Base-by-base conservation (phyloP, 2,113 vertebrate genomes). In the Eonycteris spelaea region DNA sequence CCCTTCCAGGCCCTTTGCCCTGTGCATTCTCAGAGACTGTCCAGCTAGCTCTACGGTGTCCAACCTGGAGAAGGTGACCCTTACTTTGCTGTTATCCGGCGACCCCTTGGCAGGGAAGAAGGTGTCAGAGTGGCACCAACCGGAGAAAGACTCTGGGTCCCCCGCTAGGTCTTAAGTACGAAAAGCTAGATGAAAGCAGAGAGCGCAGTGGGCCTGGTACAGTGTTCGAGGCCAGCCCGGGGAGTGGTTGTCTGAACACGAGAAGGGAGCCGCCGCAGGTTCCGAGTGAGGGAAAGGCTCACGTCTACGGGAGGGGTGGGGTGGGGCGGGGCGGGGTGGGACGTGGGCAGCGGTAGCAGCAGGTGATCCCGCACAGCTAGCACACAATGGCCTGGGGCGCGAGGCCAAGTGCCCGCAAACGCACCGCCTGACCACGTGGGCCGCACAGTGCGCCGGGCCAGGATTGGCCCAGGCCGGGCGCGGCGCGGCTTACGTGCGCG, bases 331-430 rank as follows among this genome's bases (percentile, higher is more conserved):
- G 63, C 67, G 9, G 38, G 90, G 61, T 48, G 24, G 75, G 90
- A 90, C 65, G n/a, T 14, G 26, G 83, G 3, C 80, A 2, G 35
- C 22, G 57, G 57, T n/a, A 0, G n/a, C 61, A 0, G 61, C 33
- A 28, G 53, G 11, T 38, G 77, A 33, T 70, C 22, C 77, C 33
- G 4, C 8, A 0, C n/a, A 6, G 86, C 67, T 24, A 97, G 97
- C 97, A 95, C 94, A 97, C 96, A 96, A 97, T 97, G 96, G 95
- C 93, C 68, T 11, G 9, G n/a, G n/a, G 33, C 71, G 6, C 63
- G 24, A 7, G 2, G 16, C 14, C 38, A 2, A n/a, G 3, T 8
- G 65, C 59, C 68, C 13, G 48, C 45, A 1, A 0, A 8, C 0
- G 16, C 22, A 21, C 48, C 12, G 55, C 70, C 28, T 30, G 67